Base-by-base conservation (phyloP, 2,797 vertebrate species). In the Catharus ustulatus region DNA sequence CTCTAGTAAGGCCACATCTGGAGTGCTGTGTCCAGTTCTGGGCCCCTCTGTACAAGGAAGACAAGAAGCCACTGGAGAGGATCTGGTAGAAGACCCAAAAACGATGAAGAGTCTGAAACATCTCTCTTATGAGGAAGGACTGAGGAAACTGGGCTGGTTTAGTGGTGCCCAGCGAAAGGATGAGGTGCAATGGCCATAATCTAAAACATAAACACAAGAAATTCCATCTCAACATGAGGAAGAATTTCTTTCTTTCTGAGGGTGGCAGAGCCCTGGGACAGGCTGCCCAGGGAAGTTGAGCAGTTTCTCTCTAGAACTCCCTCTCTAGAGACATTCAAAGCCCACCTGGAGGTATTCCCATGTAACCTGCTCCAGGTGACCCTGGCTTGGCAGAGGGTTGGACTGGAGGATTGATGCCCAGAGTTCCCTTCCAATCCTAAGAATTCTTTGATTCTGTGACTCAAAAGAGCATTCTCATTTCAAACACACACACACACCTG, bases 121-220 rank as follows among this genome's bases (percentile, higher is more conserved):
- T 6, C 7, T 54, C 13, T 58, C 21, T 40, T 66, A 19, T 13
- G 13, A 61, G 32, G 15, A 82, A 40, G 48, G 22, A 27, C 30
- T 36, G 69, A 42, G 42, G 55, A 18, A 68, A 27, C 4, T 42
- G 13, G 22, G 13, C 8, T 0, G 1, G 18, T 42, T 34, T 34
- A 30, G 15, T 48, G 30, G 7, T 19, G 4, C 15, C 14, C 10
- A 23, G 15, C 0, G 1, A 61, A 58, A 67, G 18, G 34, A 27
- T 15, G 8, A 54, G 34, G 26, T 42, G 10, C 19, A 74, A 16
- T 8, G 62, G 3, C 26, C 15, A 36, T 38, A 29, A 59, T 52
- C 10, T 23, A 32, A 74, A 58, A 48, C 18, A 32, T 15, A 32
- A 32, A 48, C 22, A 32, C 18, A 32, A 32, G 26, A 24, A 68